Percentiles rank a stretch among this genome's conserved stretches.
phyloP scores from a whole-genome alignment of 1,140 invertebrate species.

The Cephus cinctus region DNA sequence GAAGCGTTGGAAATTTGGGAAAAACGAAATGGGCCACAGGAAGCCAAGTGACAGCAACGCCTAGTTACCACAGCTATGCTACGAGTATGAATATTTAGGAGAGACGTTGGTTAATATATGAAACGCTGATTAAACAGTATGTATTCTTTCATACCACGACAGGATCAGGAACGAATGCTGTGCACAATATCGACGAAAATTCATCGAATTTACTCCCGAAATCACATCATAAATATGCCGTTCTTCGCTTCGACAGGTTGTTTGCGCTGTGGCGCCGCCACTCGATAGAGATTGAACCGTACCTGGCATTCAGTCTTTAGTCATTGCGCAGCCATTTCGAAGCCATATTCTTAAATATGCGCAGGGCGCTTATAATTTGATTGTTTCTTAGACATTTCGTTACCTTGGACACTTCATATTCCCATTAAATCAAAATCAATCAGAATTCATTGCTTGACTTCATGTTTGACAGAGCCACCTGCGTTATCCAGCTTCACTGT shows the following conservation, averaged over 20 bases:
- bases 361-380: no score
- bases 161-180: constrained; percentile 2
- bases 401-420: no score
- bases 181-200: constrained; percentile 4
- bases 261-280: constrained; percentile 27
- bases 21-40: constrained; percentile 18
- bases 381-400: no score
- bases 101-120: background rate
- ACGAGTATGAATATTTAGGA: background rate
- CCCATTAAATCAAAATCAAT: no score
- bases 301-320: constrained; percentile 31
- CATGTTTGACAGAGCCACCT: no score
- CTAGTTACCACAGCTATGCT: constrained; percentile 14
- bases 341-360: no score
- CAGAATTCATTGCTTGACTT: no score
- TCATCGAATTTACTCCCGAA: constrained; percentile 4
- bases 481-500: no score
- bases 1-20: constrained; percentile 13
- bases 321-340: no score
- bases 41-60: constrained; percentile 45
- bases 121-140: background rate
- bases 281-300: constrained; percentile 26
- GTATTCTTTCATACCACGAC: constrained; percentile 3
- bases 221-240: constrained; percentile 30
- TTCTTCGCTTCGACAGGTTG: constrained; percentile 26